A percentile compares a stretch with the other conserved stretches of the same genome.
Conservation (phyloP, 2,113 vertebrate species). For the Oreocharis arfaki region DNA sequence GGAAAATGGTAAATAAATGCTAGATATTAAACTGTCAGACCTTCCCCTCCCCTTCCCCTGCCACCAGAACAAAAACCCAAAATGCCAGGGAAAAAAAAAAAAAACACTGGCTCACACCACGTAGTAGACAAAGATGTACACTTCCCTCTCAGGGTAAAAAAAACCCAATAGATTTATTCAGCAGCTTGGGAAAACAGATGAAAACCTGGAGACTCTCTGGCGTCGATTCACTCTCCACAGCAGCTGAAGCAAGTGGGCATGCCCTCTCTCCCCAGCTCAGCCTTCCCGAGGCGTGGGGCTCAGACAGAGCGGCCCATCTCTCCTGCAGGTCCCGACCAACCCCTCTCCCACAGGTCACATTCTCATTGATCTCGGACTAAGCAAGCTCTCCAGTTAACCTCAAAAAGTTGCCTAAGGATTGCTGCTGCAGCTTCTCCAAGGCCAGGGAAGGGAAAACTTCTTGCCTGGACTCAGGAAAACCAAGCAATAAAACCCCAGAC, state of each 20-base stretch:
- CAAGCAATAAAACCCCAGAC: neutral
- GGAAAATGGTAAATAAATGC: neutral
- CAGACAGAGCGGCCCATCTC: accelerated
- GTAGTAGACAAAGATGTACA: neutral
- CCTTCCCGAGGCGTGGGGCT: accelerated
- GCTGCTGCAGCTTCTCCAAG: neutral
- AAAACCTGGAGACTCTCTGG: accelerated
- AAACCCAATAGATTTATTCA: neutral
- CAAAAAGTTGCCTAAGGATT: accelerated
- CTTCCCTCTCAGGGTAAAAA: neutral
- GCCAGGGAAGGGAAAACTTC: too few relatives aligned
- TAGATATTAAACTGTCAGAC: neutral
- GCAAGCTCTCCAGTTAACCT: neutral
- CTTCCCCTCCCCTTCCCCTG: accelerated
- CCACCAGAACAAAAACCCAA: accelerated
- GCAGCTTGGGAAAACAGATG: neutral
- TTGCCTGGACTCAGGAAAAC: neutral
- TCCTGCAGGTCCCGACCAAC: accelerated
- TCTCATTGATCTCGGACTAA: neutral
- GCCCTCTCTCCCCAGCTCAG: accelerated
- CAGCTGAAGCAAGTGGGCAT: neutral
- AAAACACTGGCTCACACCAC: neutral
- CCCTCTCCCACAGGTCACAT: accelerated
- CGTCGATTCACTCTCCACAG: neutral
- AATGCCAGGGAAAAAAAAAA: too few relatives aligned